Base-by-base conservation (phyloP, 2,888 invertebrate genomes). In the Mamestra brassicae region DNA sequence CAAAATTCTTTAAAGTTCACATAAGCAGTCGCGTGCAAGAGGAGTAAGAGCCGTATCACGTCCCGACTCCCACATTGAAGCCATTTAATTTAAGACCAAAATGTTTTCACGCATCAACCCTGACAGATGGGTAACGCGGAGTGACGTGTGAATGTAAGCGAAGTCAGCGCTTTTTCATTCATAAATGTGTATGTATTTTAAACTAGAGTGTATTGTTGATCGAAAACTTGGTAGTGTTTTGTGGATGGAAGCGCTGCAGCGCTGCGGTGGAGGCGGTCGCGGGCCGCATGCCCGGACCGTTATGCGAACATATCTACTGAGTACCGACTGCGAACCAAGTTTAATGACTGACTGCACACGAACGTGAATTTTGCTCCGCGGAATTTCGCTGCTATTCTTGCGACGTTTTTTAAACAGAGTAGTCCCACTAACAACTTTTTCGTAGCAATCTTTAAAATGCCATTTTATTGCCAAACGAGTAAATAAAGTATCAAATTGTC, bases 281-380 rank as follows among this genome's bases (percentile, higher is more conserved):
- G 76, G 70, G 71, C 76, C 83, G 75, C 74, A 52, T 73, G 78
- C 80, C 79, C 69, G 86, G 80, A 90, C 92, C 92, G 92, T 92
- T 92, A 92, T 88, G 85, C 88, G 89, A 82, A 76, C 81, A 84
- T 90, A 89, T 90, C 89, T 85, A 87, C 87, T 78, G 87, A 80
- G 83, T 82, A 84, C 86, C 52, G 38, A 75, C 76, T 78, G 70
- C 72, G 76, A 78, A 83, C 81, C 78, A 77, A 89, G 90, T 92
- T 90, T 92, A 93, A 92, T 92, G 91, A 90, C 91, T 90, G 88
- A 89, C 87, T 90, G 87, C 89, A 88, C 90, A 89, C 89, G 86
- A 85, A 81, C 87, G 82, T 85, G 87, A 89, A 89, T 89, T 88
- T 88, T 76, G 78, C 85, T 78, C 76, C 66, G 66, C 80, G 74